Conservation (phyloP, 2,113 vertebrate genomes). For the Corvus moneduloides region DNA sequence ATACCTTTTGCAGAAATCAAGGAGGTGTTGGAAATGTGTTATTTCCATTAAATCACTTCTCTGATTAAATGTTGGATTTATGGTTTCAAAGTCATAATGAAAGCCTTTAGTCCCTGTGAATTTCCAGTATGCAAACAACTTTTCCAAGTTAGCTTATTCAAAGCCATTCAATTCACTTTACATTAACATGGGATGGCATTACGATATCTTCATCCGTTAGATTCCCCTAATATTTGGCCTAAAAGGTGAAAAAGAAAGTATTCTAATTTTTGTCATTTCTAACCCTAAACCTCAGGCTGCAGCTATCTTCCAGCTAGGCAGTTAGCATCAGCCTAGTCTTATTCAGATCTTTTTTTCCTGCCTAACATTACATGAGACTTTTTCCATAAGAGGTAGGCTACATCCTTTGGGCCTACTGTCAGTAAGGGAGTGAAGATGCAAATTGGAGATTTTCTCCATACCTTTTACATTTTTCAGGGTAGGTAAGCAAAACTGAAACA, state of each 20-base stretch:
- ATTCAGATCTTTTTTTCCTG: background rate
- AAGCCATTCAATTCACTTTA: background rate
- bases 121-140: background rate
- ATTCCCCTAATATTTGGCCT: background rate
- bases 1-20: background rate
- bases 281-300: background rate
- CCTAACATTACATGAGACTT: background rate
- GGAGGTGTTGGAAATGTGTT: background rate
- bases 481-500: background rate
- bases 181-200: background rate
- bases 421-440: background rate
- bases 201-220: background rate
- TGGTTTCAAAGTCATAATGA: background rate
- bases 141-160: background rate
- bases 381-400: background rate
- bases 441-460: background rate
- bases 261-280: background rate
- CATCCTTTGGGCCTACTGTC: background rate
- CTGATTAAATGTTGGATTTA: background rate
- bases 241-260: background rate
- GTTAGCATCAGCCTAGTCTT: background rate
- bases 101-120: background rate
- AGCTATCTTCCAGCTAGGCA: background rate
- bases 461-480: background rate
- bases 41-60: background rate